Conservation (phyloP, 2,113 vertebrate genomes). For the Parotia lawesii region DNA sequence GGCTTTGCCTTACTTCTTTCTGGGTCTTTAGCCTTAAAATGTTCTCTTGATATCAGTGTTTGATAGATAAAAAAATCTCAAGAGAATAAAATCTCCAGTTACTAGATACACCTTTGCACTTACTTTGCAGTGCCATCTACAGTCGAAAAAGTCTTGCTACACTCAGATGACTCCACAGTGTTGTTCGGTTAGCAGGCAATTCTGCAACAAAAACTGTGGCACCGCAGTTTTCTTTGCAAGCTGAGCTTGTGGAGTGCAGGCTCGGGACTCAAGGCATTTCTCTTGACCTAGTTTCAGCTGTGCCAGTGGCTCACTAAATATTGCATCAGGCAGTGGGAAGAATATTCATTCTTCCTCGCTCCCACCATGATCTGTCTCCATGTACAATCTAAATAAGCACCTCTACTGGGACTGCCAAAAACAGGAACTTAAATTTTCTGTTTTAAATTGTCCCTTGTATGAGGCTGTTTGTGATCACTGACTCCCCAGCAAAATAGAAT, state of each 20-base stretch:
- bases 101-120: not conserved
- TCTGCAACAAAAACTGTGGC: not conserved
- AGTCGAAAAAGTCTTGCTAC: not conserved
- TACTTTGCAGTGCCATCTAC: conserved; percentile 44
- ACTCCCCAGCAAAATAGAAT: not conserved
- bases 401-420: not conserved
- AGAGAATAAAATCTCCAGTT: not conserved
- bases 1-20: not conserved
- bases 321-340: not conserved
- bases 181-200: not conserved
- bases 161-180: not conserved
- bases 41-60: not conserved
- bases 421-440: not conserved
- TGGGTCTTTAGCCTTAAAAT: not conserved
- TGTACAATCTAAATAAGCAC: not conserved
- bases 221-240: accelerated
- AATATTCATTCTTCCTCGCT: not conserved
- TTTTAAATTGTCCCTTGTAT: not conserved
- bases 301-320: not conserved
- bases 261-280: not conserved
- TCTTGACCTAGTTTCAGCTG: not conserved
- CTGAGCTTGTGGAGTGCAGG: not conserved
- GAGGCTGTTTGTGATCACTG: not conserved
- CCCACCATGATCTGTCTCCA: not conserved
- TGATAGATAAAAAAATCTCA: not conserved